A percentile compares a stretch with the other conserved stretches of the same genome.
Conservation (phyloP, 2,888 invertebrate species). For the Lepetodrilus schrolli region DNA sequence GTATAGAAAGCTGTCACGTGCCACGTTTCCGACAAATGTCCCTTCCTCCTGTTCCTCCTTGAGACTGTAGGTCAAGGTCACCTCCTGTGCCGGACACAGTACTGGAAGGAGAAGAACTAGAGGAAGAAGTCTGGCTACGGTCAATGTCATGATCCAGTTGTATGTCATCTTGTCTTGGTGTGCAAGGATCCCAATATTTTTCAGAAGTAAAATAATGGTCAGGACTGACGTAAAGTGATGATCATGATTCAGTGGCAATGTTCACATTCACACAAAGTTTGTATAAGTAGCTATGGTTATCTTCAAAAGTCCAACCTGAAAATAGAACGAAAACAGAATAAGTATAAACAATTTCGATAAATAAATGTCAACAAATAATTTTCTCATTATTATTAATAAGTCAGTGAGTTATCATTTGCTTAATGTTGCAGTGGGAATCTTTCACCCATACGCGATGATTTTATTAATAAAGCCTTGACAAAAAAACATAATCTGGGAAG, state of each 20-base stretch:
- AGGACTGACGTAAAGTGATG: neutral
- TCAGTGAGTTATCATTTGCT: neutral
- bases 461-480: no score
- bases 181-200: neutral
- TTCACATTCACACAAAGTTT: conserved; percentile 4
- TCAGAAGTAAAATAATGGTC: neutral
- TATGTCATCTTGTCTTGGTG: neutral
- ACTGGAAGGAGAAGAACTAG: neutral
- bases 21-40: conserved; percentile 56
- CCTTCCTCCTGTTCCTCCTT: conserved; percentile 39
- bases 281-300: neutral
- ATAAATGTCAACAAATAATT: no score
- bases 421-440: no score
- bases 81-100: conserved; percentile 31
- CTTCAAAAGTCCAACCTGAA: conserved; percentile 2
- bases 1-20: conserved; percentile 57
- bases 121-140: neutral
- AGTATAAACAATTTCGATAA: neutral
- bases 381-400: no score
- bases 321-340: neutral
- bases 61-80: conserved; percentile 36
- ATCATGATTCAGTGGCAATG: neutral
- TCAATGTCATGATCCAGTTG: neutral
- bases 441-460: no score
- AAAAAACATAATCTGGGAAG: no score